Base-by-base conservation (phyloP, 2,113 vertebrate genomes). In the Barnardius zonarius region DNA sequence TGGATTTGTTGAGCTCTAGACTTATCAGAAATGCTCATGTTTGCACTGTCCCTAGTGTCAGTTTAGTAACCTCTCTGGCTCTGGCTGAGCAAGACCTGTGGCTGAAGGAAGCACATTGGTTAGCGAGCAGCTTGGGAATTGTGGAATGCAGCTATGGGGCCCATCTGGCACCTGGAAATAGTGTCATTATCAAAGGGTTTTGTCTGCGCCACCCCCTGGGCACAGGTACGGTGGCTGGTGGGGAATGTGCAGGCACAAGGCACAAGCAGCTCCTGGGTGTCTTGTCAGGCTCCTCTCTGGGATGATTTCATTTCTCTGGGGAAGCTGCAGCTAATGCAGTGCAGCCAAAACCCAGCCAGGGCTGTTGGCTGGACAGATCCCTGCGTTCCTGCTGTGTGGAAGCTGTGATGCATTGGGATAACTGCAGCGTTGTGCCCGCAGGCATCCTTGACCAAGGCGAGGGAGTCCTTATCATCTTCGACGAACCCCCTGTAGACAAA, bases 361-460 rank as follows among this genome's bases (percentile, higher is more conserved):
- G 37, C 44, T 0, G 0, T 25, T 74, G 20, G 7, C 22, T 6
- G 37, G 37, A 20, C 10, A 14, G 43, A 15, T 61, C 83, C 41
- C 37, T 31, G 1, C 18, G 23, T 13, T 55, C 57, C 76, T 13
- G 9, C 52, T 16, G 17, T 3, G 57, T 17, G 55, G 68, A 17
- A 57, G 64, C 10, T 2, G 57, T 1, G 46, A 27, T 24, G 85
- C 12, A 7, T 12, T 0, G 2, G 5, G 57, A 39, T 94, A 19
- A 96, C 59, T 3, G 3, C 69, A 14, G 62, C 66, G 48, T 18
- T 92, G 92, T 96, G 86, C 61, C 74, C 82, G 0, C 97, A 99
- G 99, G 99, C 83, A 99, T 99, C 96, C 99, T 99, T 33, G 99
- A 99, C 98, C 99, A 99, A 95, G 99, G 99, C 11, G 99, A 99